Conservation (phyloP, 2,888 invertebrate species). For the Ornithoptera alexandrae region DNA sequence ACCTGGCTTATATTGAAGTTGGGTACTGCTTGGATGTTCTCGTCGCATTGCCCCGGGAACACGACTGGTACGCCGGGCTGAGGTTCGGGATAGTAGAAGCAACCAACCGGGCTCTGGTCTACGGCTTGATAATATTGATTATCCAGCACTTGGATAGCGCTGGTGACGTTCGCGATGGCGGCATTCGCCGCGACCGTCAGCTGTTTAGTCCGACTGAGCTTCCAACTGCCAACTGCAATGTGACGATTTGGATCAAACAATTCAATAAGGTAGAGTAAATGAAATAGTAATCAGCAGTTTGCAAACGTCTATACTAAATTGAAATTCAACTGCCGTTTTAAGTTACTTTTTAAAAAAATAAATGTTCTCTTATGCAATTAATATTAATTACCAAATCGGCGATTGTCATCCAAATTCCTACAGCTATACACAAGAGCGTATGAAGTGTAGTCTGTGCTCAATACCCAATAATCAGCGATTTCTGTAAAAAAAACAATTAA, state of each 20-base stretch:
- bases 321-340: too few species aligned
- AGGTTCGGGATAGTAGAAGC: conserved; percentile 60
- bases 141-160: conserved; percentile 46
- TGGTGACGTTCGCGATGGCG: conserved; percentile 42
- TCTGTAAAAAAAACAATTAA: conserved; percentile 38
- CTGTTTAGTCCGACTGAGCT: conserved; percentile 52
- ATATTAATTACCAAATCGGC: conserved; percentile 47
- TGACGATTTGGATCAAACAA: too few species aligned
- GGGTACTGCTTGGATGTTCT: conserved; percentile 43
- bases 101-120: conserved; percentile 51
- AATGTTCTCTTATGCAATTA: too few species aligned
- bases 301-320: too few species aligned
- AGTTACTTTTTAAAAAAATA: too few species aligned
- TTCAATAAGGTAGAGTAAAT: too few species aligned
- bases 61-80: conserved; percentile 47
- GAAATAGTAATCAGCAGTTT: too few species aligned
- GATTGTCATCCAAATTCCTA: conserved; percentile 50
- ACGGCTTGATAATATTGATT: conserved; percentile 45
- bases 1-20: conserved; percentile 49
- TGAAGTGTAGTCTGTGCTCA: conserved; percentile 82
- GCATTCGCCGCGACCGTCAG: conserved; percentile 36
- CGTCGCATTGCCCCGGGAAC: conserved; percentile 60
- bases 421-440: conserved; percentile 84
- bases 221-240: conserved; percentile 59
- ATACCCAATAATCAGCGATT: conserved; percentile 77